Evolutionary conservation across 2,113 vertebrate species (phyloP).

Genomic region (Carassius carassius): DNA sequence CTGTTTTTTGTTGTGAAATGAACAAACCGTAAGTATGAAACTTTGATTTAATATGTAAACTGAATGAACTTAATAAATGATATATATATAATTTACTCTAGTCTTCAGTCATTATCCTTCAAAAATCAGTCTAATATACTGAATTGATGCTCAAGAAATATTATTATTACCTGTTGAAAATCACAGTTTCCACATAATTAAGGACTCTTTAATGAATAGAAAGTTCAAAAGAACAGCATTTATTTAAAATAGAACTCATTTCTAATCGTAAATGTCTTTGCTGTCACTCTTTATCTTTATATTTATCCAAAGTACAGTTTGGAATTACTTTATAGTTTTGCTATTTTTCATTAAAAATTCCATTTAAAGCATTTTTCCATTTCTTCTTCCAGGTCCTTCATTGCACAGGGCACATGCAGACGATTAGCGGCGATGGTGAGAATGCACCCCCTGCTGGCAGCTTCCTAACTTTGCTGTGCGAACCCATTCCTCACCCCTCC

Average conservation of each 20-base stretch:
- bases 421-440: conserved; percentile 51
- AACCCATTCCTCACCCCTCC: conserved; percentile 84
- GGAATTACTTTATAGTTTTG: neutral
- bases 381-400: conserved; percentile 78
- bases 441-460: conserved; percentile 60
- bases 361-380: neutral
- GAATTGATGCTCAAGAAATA: neutral
- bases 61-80: neutral
- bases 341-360: neutral
- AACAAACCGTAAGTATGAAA: neutral
- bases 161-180: neutral
- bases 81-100: neutral
- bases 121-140: neutral
- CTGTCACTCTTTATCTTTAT: neutral
- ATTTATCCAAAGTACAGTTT: neutral
- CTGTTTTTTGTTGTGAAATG: neutral
- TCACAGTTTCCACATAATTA: neutral
- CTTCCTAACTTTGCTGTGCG: conserved; percentile 84
- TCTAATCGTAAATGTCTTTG: neutral
- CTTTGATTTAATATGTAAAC: neutral
- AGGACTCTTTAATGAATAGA: neutral
- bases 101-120: neutral
- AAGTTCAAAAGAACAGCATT: neutral
- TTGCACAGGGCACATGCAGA: conserved; percentile 80
- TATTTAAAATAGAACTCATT: neutral